A percentile compares a stretch with the other conserved stretches of the same genome.
These are phyloP conservation scores for Sebastes variabilis DNA, from an alignment of 2,797 vertebrate genomes.

Conservation along the genomic window DNA sequence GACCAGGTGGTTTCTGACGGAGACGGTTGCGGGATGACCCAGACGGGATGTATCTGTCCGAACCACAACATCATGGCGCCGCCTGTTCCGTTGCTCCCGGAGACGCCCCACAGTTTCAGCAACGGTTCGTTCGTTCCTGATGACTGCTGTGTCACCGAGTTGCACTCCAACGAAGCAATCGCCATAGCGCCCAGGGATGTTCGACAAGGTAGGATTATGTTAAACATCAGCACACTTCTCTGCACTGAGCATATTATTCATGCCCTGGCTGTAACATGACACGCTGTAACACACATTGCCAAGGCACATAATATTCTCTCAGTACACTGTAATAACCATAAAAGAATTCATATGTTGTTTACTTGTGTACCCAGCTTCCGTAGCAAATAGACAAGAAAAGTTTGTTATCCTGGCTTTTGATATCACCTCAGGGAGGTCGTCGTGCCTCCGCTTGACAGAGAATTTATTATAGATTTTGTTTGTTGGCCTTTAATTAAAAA, in stretches of 20 bases:
- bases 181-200: slow-evolving; percentile 90
- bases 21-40: slow-evolving; percentile 91
- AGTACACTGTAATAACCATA: too few species aligned
- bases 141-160: slow-evolving; percentile 90
- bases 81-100: slow-evolving; percentile 71
- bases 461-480: slow-evolving; percentile 60
- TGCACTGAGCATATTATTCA: neutral
- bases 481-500: slow-evolving; percentile 73
- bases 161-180: slow-evolving; percentile 90
- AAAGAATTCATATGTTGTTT: neutral
- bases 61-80: slow-evolving; percentile 82
- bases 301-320: too few species aligned
- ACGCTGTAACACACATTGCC: too few species aligned
- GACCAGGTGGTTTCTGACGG: slow-evolving; percentile 61
- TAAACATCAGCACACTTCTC: neutral
- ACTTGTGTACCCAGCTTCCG: neutral
- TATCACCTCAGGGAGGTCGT: slow-evolving; percentile 16
- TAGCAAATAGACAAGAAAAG: slow-evolving; percentile 11
- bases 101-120: slow-evolving; percentile 78
- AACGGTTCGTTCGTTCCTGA: slow-evolving; percentile 83
- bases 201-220: slow-evolving; percentile 87
- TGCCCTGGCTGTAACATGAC: neutral
- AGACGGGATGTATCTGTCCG: slow-evolving; percentile 92
- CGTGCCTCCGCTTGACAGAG: slow-evolving; percentile 46
- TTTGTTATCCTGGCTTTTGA: slow-evolving; percentile 39